Conservation (phyloP, 2,113 vertebrate species). For the Elaphurus davidianus region DNA sequence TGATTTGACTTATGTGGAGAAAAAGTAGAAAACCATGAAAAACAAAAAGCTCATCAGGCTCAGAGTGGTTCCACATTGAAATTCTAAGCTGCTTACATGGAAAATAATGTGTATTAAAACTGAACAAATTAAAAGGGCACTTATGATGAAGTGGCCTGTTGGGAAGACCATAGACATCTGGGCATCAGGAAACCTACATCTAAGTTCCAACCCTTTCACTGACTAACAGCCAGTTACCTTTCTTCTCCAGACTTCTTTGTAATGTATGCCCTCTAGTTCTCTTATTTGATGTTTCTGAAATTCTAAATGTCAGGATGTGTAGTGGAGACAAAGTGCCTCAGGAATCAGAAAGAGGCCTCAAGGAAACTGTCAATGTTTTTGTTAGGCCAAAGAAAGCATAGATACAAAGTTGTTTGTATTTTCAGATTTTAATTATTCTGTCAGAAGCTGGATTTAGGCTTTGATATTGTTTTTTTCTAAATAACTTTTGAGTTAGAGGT, state of each 20-base stretch:
- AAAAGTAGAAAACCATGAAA: background rate
- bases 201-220: background rate
- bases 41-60: background rate
- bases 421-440: background rate
- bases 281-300: background rate
- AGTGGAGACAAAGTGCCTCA: background rate
- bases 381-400: background rate
- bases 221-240: background rate
- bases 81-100: background rate
- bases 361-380: background rate
- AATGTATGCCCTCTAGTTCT: background rate
- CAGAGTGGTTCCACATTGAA: background rate
- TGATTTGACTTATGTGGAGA: background rate
- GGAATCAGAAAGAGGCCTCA: background rate
- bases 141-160: accelerated
- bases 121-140: background rate
- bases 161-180: background rate
- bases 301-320: background rate
- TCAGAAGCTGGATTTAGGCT: background rate
- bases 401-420: background rate
- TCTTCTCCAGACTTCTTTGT: background rate
- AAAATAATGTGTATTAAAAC: background rate
- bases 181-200: background rate
- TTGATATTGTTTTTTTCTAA: background rate
- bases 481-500: slow-evolving; percentile 35